phyloP scores from a whole-genome alignment of 2,113 vertebrate genomes.

The Misgurnus mizolepis region DNA sequence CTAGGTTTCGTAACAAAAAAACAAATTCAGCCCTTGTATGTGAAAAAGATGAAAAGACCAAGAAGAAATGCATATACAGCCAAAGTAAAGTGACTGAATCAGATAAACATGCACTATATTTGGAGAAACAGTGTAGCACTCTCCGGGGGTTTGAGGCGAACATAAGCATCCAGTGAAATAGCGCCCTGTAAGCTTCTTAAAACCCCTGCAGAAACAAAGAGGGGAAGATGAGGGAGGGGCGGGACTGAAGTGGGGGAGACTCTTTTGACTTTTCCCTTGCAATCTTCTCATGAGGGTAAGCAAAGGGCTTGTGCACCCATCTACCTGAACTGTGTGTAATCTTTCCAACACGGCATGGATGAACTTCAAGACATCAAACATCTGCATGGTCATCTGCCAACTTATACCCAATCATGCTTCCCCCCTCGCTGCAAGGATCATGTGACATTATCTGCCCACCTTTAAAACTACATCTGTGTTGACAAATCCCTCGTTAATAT shows the following conservation, averaged over 20 bases:
- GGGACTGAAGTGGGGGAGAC: constrained; percentile 28
- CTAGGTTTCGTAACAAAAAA: background rate
- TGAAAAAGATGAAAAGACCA: constrained; percentile 3
- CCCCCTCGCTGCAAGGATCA: constrained; percentile 42
- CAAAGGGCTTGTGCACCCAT: constrained; percentile 26
- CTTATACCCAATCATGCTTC: constrained; percentile 58
- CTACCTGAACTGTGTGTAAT: constrained; percentile 57
- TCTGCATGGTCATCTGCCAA: constrained; percentile 38
- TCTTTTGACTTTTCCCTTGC: constrained; percentile 59
- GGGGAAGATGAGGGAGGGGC: background rate
- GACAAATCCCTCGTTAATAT: constrained; percentile 66
- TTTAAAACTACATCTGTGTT: constrained; percentile 57
- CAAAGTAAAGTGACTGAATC: constrained; percentile 2
- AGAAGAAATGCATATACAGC: background rate
- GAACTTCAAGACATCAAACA: constrained; percentile 66
- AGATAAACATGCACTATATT: constrained; percentile 37
- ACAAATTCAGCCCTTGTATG: background rate
- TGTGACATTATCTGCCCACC: constrained; percentile 59
- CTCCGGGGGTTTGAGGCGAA: constrained; percentile 15
- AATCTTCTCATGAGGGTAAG: constrained; percentile 61
- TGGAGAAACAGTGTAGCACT: constrained; percentile 22
- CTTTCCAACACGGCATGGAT: constrained; percentile 66
- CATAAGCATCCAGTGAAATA: constrained; percentile 24
- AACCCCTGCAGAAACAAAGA: background rate
- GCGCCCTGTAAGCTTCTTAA: constrained; percentile 41